A percentile compares a stretch with the other conserved stretches of the same genome.
Conservation (phyloP, 1,140 invertebrate species). For the Tachypleus tridentatus region DNA sequence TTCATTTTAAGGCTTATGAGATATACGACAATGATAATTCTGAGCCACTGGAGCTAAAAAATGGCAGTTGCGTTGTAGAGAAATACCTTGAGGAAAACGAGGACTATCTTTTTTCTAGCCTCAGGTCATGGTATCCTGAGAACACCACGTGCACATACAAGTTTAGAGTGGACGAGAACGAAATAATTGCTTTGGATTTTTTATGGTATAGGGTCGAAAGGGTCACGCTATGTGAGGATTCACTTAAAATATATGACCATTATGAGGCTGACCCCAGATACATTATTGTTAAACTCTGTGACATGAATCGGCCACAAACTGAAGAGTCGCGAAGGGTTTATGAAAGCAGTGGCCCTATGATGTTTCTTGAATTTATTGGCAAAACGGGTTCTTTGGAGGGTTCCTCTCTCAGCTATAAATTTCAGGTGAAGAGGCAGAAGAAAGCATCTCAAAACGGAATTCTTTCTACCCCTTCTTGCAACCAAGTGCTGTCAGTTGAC, state of each 20-base stretch:
- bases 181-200: constrained; percentile 23
- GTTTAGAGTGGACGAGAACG: constrained; percentile 19
- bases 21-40: constrained; percentile 15
- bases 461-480: too few species aligned
- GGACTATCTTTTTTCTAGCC: constrained; percentile 17
- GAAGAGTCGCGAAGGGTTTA: constrained; percentile 18
- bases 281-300: constrained; percentile 25
- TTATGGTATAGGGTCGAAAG: constrained; percentile 22
- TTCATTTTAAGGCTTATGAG: constrained; percentile 24
- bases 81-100: constrained; percentile 18
- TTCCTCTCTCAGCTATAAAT: constrained; percentile 24
- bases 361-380: constrained; percentile 23
- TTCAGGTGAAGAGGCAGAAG: constrained; percentile 14
- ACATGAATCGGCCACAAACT: constrained; percentile 21
- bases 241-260: constrained; percentile 22
- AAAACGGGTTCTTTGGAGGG: constrained; percentile 23
- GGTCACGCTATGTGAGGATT: constrained; percentile 24
- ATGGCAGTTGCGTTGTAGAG: constrained; percentile 23
- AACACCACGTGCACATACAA: constrained; percentile 25
- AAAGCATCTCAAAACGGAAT: too few species aligned
- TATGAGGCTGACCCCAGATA: constrained; percentile 20
- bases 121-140: constrained; percentile 25
- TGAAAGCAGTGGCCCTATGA: constrained; percentile 16
- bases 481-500: too few species aligned
- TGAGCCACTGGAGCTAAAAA: constrained; percentile 16